Evolutionary conservation across 2,888 invertebrate species (phyloP), one percentile per base, ranked within the genome.

Genomic region (Crossocerus cetratus): DNA sequence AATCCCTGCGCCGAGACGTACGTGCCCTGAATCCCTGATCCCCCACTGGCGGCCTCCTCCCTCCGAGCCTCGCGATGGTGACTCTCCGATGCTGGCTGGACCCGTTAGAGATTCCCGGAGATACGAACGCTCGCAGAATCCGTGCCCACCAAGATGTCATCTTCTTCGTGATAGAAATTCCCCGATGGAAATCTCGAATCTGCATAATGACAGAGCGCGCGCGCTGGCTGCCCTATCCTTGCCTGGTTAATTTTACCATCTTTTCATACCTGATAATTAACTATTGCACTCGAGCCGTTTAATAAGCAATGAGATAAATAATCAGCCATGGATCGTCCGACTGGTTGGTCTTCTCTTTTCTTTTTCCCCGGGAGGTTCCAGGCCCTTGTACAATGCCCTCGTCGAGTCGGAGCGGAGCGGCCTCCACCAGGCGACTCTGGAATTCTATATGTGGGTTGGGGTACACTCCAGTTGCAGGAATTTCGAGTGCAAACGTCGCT

Each of bases 1-100:
- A 76, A 81, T 81, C 72, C 44, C 72, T 68, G 55, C 45, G 59
- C 22, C 59, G 72, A 75, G 76, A 74, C 58, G 65, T 68, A 78
- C 80, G 81, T 81, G 80, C 69, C 18, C 57, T 69, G 56, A 43
- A 77, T 64, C 55, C 61, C 62, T 60, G 32, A 32, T 32, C 32
- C 32, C 32, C 32, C 32, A n/a, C n/a, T n/a, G n/a, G n/a, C 32
- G 32, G 32, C 11, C 32, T 11, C 11, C 23, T 3, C 23, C 23
- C 23, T 32, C 23, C n/a, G n/a, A n/a, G n/a, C 23, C 23, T 32
- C 23, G 8, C 23, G 1, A 32, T 32, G 23, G 23, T 32, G 23
- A 32, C 32, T 32, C 32, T 11, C 32, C 8, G 32, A 32, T 32
- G 32, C 8, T 32, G 32, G 8, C 32, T 32, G 32, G 49, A 49